phyloP scores from a whole-genome alignment of 37 sponge, comb jelly and placozoan species.

The Aplysina aerophoba region DNA sequence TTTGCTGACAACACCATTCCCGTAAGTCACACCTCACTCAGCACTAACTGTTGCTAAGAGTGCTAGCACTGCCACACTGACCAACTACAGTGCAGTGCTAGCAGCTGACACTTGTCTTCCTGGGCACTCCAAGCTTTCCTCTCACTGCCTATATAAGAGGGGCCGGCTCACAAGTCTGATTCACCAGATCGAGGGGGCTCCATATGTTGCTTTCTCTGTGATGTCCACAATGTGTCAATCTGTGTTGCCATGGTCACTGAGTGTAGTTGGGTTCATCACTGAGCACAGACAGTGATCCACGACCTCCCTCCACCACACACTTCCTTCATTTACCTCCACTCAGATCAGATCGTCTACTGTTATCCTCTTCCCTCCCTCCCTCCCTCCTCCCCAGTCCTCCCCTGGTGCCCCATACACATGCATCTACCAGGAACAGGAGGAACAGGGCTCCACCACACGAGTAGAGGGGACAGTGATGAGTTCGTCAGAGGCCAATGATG shows the following conservation, averaged over 20 bases:
- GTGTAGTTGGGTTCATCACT: no score
- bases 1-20: neutral
- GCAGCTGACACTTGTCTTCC: neutral
- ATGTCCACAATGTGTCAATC: no score
- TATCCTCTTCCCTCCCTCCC: constrained; percentile 22
- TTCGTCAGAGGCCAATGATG: no score
- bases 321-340: neutral
- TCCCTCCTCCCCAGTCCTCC: neutral
- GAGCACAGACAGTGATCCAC: no score
- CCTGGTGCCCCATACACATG: neutral
- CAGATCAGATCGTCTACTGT: neutral
- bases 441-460: no score
- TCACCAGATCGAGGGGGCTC: no score
- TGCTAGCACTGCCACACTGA: neutral
- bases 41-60: constrained; percentile 4
- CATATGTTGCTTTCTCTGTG: no score
- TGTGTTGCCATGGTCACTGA: no score
- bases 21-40: constrained; percentile 21
- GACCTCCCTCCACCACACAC: constrained; percentile 7
- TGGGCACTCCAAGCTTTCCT: neutral
- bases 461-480: no score
- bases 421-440: no score
- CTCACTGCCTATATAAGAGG: no score
- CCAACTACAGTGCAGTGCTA: neutral
- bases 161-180: no score